Evolutionary conservation across 1,140 invertebrate genomes (phyloP), one percentile per base, ranked within the genome.

Genomic region (Melipona quadrifasciata): DNA sequence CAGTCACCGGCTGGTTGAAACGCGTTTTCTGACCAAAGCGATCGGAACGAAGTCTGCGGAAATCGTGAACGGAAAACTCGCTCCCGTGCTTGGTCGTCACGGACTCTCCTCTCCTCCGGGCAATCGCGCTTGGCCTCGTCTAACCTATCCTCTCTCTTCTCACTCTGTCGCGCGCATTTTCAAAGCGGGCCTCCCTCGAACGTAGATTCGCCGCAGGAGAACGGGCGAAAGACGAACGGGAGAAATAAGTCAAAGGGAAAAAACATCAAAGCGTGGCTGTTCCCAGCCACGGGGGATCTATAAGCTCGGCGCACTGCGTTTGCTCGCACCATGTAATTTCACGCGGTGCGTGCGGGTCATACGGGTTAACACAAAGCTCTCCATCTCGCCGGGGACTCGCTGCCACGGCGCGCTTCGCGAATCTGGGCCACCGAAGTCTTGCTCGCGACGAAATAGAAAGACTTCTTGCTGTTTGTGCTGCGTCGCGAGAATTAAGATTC

Each of bases 371-470:
- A 76, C 65, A 82, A 47, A 61, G 71, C 24, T 21, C 12, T 31
- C 5, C 6, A 17, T 61, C 53, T 47, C 24, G 1, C 14, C 39
- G 27, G 77, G 78, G 17, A 61, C 34, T 39, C 10, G 27, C 11
- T 24, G 39, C 47, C n/a, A 47, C 34, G 70, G 51, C 21, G n/a
- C 14, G 8, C 27, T n/a, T 39, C 10, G 21, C n/a, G 83, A 65
- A 84, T 84, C 70, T 31, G 14, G 70, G 67, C 24, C 34, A 67
- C 24, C 31, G 24, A 57, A 16, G 55, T 39, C 24, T 16, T 53
- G 19, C 24, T 57, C 77, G 80, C 19, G 80, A 86, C 82, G 85
- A 68, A 85, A 87, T 72, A 76, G 74, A 53, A 83, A 80, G 80
- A 77, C 71, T 64, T 82, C 51, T 12, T 1, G 1, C 16, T 74